phyloP scores from a whole-genome alignment of 1,140 invertebrate genomes.

The Dendroctonus ponderosae region DNA sequence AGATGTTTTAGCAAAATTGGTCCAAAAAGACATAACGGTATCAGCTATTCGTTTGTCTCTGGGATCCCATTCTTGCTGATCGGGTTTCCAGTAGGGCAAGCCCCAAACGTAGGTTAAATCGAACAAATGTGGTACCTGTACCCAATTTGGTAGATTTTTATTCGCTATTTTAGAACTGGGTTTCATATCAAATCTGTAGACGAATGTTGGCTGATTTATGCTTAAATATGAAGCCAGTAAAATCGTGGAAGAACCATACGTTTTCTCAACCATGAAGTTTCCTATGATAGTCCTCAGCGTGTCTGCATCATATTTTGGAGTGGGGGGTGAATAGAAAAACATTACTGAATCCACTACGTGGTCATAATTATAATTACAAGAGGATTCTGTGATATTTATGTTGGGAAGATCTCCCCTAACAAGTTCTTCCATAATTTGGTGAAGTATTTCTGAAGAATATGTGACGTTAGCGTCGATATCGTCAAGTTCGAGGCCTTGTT shows the following conservation, averaged over 20 bases:
- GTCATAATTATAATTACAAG: constrained; percentile 66
- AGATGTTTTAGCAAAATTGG: constrained; percentile 68
- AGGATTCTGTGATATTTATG: constrained; percentile 53
- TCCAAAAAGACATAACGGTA: constrained; percentile 73
- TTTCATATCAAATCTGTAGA: constrained; percentile 75
- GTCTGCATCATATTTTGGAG: constrained; percentile 57
- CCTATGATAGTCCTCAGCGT: constrained; percentile 61
- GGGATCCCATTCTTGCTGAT: constrained; percentile 61
- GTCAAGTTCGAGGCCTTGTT: constrained; percentile 64
- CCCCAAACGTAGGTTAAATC: constrained; percentile 78
- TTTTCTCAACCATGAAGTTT: constrained; percentile 70
- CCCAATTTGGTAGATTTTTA: constrained; percentile 68
- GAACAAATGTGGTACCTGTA: constrained; percentile 73
- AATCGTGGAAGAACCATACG: constrained; percentile 67
- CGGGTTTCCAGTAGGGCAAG: constrained; percentile 63
- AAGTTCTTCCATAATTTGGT: constrained; percentile 61
- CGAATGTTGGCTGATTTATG: constrained; percentile 59
- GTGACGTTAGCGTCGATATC: constrained; percentile 54
- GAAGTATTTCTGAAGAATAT: constrained; percentile 54
- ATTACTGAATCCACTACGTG: constrained; percentile 69
- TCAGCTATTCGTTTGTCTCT: constrained; percentile 74
- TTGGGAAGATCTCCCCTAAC: constrained; percentile 59
- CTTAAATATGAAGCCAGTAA: constrained; percentile 64
- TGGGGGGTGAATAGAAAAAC: constrained; percentile 68
- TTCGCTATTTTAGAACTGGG: constrained; percentile 62